A percentile compares a stretch with the other conserved stretches of the same genome.
These are phyloP conservation scores for Uloborus plumipes DNA, from an alignment of 2,888 invertebrate genomes.

Conservation along the genomic window DNA sequence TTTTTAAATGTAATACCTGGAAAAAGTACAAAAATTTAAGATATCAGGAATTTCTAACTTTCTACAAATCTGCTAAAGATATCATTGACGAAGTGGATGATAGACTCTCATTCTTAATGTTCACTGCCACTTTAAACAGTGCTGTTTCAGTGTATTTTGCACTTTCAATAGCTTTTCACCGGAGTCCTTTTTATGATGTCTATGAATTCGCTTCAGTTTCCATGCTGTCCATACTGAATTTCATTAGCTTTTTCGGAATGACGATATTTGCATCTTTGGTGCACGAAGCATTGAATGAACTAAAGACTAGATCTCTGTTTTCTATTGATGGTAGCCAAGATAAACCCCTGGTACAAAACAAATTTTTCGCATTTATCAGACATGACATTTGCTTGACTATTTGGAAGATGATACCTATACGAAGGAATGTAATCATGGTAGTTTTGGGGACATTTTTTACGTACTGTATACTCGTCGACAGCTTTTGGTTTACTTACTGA, in stretches of 20 bases:
- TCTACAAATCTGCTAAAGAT: too few species aligned
- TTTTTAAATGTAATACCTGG: too few species aligned
- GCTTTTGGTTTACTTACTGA: too few species aligned
- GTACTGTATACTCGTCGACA: constrained; percentile 19
- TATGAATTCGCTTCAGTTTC: neutral
- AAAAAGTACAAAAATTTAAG: too few species aligned
- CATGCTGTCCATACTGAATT: neutral
- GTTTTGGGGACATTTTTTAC: constrained; percentile 25
- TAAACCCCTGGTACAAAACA: neutral
- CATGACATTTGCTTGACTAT: constrained; percentile 5
- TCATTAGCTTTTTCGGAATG: neutral
- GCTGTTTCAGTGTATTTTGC: neutral
- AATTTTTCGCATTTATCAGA: constrained; percentile 1
- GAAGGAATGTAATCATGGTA: constrained; percentile 20
- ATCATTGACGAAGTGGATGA: neutral
- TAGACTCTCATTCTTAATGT: neutral
- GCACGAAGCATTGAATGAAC: neutral
- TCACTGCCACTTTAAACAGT: neutral
- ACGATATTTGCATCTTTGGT: neutral
- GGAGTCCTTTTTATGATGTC: neutral
- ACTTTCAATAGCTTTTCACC: neutral
- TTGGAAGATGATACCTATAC: constrained; percentile 30
- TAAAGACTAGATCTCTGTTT: neutral
- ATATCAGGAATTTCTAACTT: too few species aligned
- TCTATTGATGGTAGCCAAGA: neutral